These are phyloP conservation scores for Diploptera punctata DNA, from an alignment of 2,888 invertebrate species.

Conservation along the genomic window DNA sequence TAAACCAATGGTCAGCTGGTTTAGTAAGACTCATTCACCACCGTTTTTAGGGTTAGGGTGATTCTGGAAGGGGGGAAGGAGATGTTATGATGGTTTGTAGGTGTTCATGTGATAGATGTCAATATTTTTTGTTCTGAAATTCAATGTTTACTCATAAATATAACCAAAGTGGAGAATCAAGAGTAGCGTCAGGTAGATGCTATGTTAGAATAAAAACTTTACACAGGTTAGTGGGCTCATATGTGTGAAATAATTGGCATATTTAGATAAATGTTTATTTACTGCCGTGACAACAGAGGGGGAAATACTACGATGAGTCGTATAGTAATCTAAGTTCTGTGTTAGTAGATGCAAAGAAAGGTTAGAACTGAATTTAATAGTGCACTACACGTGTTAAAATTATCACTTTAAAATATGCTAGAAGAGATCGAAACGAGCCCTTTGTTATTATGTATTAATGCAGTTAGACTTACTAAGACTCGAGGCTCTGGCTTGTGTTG, in stretches of 20 bases:
- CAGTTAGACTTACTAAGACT: neutral
- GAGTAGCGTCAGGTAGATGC: neutral
- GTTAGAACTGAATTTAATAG: neutral
- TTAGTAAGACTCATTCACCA: slow-evolving; percentile 37
- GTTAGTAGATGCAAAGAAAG: slow-evolving; percentile 11
- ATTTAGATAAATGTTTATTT: slow-evolving; percentile 41
- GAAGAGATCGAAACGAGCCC: neutral
- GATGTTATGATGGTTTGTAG: slow-evolving; percentile 41
- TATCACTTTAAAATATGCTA: neutral
- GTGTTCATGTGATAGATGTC: slow-evolving; percentile 42
- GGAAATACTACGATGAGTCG: slow-evolving; percentile 42
- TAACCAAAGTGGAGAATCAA: neutral
- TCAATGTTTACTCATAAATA: slow-evolving; percentile 6
- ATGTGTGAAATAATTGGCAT: slow-evolving; percentile 29
- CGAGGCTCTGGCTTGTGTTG: neutral
- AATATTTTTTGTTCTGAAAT: slow-evolving; percentile 39
- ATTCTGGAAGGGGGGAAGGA: slow-evolving; percentile 37
- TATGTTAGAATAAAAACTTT: neutral
- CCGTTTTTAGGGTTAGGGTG: slow-evolving; percentile 42
- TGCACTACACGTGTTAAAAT: neutral
- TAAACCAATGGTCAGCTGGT: slow-evolving; percentile 36
- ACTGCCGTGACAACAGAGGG: slow-evolving; percentile 39
- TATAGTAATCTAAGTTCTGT: slow-evolving; percentile 17
- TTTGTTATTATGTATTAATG: neutral
- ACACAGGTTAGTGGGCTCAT: slow-evolving; percentile 15